Evolutionary conservation across 1,140 invertebrate species (phyloP), one percentile per base, ranked within the genome.

Genomic region (Pseudomyrmex flavicornis): DNA sequence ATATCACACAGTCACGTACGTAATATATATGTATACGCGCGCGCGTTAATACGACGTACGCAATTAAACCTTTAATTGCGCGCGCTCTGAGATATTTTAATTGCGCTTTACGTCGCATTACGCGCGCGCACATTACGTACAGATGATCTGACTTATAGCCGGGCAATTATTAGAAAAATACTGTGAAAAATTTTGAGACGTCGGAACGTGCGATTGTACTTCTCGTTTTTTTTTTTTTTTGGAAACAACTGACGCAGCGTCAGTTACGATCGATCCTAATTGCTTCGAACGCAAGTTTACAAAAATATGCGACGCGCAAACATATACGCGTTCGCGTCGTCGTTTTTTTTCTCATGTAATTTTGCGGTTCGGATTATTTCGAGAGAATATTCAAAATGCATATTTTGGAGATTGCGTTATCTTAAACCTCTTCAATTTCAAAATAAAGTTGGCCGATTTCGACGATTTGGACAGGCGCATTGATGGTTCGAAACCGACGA

Each of bases 151-250:
- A 13, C 35, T 13, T 8, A 13, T 50, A 46, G 22, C 10, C 2
- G 12, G 22, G 9, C 20, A 77, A 35, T 80, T 72, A 59, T 80
- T 59, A 35, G 12, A 48, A 44, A 80, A 61, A n/a, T 50, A 70
- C n/a, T 26, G 3, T 3, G 17, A 26, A 12, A 61, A 59, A 2
- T 3, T 15, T 26, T 13, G 46, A 0, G 9, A 17, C 46, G 56
- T 59, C 59, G 48, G 4, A 50, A 54, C 5, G 13, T 20, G 44
- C 1, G 0, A 1, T 35, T 50, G 56, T 13, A 0, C 9, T 66
- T 56, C 17, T 44, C 1, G 3, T 5, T n/a, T 13, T 48, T n/a
- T n/a, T 13, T 48, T n/a, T 13, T 22, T 22, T n/a, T 22, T 15
- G 8, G 20, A 46, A n/a, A 52, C 12, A 44, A 76, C 17, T 13